Conservation (phyloP, 2,888 invertebrate species). For the Luperina nickerlii region DNA sequence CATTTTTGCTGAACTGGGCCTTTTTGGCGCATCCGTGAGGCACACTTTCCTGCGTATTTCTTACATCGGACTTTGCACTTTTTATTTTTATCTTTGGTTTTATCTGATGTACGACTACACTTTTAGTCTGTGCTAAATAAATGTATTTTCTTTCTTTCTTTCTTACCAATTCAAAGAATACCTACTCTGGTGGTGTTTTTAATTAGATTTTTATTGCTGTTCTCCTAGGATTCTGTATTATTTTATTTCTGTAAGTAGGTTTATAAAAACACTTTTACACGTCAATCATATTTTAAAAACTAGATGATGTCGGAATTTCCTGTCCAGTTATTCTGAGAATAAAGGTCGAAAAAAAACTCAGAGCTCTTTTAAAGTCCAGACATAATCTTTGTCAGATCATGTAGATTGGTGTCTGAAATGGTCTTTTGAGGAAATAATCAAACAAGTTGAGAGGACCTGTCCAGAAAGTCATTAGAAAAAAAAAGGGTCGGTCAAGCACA, state of each 20-base stretch:
- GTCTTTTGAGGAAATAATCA: neutral
- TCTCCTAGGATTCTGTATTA: neutral
- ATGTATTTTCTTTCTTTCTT: no score
- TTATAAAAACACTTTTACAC: neutral
- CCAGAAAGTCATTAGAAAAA: neutral
- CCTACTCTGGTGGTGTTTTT: neutral
- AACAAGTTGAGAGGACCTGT: neutral
- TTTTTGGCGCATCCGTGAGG: no score
- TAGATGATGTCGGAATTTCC: neutral
- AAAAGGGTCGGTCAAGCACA: neutral
- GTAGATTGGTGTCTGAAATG: neutral
- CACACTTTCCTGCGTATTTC: no score
- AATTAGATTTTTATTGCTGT: neutral
- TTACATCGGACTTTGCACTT: no score
- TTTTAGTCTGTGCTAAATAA: no score
- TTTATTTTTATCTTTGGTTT: no score
- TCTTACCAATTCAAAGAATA: neutral
- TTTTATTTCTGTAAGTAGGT: neutral
- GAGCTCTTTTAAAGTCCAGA: neutral
- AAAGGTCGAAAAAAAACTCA: no score
- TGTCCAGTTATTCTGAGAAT: no score
- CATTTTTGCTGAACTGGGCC: no score
- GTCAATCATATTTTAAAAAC: neutral
- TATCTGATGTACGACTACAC: no score
- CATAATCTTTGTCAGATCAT: neutral